Evolutionary conservation across 2,113 vertebrate genomes (phyloP), one percentile per base, ranked within the genome.

Genomic region (Triplophysa siluroides): DNA sequence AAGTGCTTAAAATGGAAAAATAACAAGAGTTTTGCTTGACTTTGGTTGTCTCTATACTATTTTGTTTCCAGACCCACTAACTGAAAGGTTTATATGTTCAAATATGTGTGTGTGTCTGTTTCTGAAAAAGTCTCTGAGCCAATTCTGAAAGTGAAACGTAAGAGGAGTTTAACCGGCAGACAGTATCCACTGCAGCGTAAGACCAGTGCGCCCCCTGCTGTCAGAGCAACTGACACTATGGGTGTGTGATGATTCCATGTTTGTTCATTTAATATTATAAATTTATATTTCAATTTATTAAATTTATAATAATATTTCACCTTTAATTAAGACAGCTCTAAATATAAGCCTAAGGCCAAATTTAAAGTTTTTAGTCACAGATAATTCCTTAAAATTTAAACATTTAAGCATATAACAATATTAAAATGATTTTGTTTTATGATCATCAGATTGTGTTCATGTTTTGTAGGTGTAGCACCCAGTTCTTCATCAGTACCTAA

Each of bases 161-260:
- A 85, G 82, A 96, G 95, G 90, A 98, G 96, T 88, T 91, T 94
- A 66, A 91, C 94, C 41, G 93, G 91, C 33, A 93, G 96, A 84
- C 96, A 95, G 85, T 96, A 94, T 81, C 96, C 95, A 0, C 89
- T 98, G 83, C 94, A 87, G 1, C 90, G 95, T 6, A 98, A 98
- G 89, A 94, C 94, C 87, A 98, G 96, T 0, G 95, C 95, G 0
- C 96, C 96, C 0, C 93, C 96, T 29, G 88, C 92, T 12, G 90
- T 95, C 33, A 94, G 92, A 83, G 91, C 93, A 0, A 47, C 90
- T 0, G 96, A 96, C 77, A 81, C 93, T 88, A 92, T 0, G 96
- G 96, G 84, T 88, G 58, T 72, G 54, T 61, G 18, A 72, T 73
- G 7, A 56, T 19, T 56, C 47, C 11, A 13, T 13, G 10, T 50